Base-by-base conservation (phyloP, 2,888 invertebrate genomes). In the Noctua comes region DNA sequence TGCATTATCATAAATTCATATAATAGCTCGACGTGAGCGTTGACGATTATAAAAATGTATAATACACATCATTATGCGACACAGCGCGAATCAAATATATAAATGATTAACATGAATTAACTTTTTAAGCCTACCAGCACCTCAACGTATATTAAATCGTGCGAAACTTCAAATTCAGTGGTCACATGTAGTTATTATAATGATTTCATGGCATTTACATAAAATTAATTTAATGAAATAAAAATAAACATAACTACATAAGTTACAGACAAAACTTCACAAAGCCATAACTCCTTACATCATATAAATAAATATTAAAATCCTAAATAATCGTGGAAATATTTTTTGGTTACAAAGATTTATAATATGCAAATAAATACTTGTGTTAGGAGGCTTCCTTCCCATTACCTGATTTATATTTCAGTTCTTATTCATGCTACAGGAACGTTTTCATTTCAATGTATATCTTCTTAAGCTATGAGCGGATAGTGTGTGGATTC, bases 201-300 rank as follows among this genome's bases (percentile, higher is more conserved):
- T 75, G 82, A 86, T 86, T 77, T 79, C 62, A 74, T 84, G 81
- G 84, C 76, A 82, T 78, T 82, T 76, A 80, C 68, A 75, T 81
- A 84, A 76, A 85, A 86, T 88, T 84, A 87, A 86, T 90, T 85
- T 79, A 91, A 88, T 86, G 88, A 91, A 92, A 91, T 90, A 91
- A 89, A 91, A 89, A 92, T 89, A 92, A 91, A 92, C 89, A 82
- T 86, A 80, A 86, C 90, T 94, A 94, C 91, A 95, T 93, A 94
- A 93, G 95, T 94, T 95, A 95, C 92, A 95, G 93, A 94, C 93
- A 92, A 95, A 95, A 91, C 93, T 92, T 96, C 95, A 96, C 96
- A 96, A 96, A 96, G 96, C 96, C 96, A 95, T 96, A 89, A 95
- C 95, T 94, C 93, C 94, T 93, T 95, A 95, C 89, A 87, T 89